Evolutionary conservation across 1,140 invertebrate species (phyloP), one percentile per base, ranked within the genome.

Genomic region (Mizuhopecten yessoensis): DNA sequence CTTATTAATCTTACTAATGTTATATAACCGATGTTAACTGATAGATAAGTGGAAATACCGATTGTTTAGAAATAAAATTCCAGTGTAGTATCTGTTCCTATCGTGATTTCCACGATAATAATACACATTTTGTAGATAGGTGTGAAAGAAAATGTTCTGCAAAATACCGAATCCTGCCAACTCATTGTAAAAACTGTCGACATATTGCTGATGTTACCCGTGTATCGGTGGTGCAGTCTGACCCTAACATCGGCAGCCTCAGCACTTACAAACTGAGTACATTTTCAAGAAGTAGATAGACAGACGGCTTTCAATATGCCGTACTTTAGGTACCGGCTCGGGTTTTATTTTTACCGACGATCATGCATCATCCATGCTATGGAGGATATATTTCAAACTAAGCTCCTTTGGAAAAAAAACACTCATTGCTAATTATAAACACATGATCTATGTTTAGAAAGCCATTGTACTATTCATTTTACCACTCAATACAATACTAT

Each of bases 91-190:
- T 75, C 57, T 49, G 9, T 17, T 3, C n/a, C 57, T 17, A 75
- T 13, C 23, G 23, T 29, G 57, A 75, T 75, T 75, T 29, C 23
- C 17, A 29, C 29, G 57, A 75, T 75, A 75, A 75, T 75, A 75
- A 75, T n/a, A 75, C n/a, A 75, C 57, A 75, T 29, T 29, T 75
- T 23, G 57, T 75, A 75, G 57, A 75, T 75, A 75, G 57, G 17
- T 3, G 17, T 75, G 23, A 49, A 49, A 20, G 11, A 49, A 49
- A 49, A 23, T 49, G 45, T 49, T 49, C 45, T 23, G 45, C 3
- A 49, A 9, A 49, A 29, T 75, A 75, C 5, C 17, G 57, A 29
- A 29, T 75, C 57, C 3, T 75, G 57, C 57, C 57, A 75, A 29
- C 57, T 29, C n/a, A 17, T 5, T 75, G 29, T 23, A 29, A 75